A percentile compares a stretch with the other conserved stretches of the same genome.
Conservation (phyloP, 2,113 vertebrate genomes). For the Corythoichthys intestinalis region DNA sequence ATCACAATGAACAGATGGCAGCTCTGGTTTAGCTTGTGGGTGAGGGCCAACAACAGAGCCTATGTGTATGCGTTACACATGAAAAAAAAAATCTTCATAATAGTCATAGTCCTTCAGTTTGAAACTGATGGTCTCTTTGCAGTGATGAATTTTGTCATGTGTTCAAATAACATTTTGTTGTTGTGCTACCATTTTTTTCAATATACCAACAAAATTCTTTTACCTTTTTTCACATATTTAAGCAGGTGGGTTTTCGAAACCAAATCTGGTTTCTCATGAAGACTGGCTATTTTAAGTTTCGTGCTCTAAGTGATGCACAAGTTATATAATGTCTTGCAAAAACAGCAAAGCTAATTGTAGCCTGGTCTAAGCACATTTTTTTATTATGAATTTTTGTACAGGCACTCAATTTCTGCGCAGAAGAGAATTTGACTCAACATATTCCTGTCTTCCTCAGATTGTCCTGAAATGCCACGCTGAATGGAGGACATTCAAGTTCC, state of each 20-base stretch:
- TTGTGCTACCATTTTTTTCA: not conserved
- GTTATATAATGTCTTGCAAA: not conserved
- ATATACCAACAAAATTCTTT: not conserved
- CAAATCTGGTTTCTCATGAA: not conserved
- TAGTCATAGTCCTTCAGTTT: not conserved
- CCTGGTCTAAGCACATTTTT: not conserved
- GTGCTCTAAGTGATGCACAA: not conserved
- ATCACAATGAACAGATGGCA: slow-evolving; percentile 72
- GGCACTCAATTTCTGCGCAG: not conserved
- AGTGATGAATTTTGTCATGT: not conserved
- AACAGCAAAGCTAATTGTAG: not conserved
- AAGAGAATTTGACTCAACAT: slow-evolving; percentile 25
- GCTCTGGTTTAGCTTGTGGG: slow-evolving; percentile 63
- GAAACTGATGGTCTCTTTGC: slow-evolving; percentile 1
- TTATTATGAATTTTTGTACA: not conserved
- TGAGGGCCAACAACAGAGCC: slow-evolving; percentile 60
- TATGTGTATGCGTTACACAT: slow-evolving; percentile 41
- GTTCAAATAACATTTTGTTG: not conserved
- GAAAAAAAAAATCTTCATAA: slow-evolving; percentile 23
- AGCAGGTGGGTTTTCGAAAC: not conserved
- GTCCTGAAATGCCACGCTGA: slow-evolving; percentile 70
- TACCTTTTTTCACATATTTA: not conserved
- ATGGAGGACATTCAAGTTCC: slow-evolving; percentile 63
- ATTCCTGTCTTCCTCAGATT: slow-evolving; percentile 52
- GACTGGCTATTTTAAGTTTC: not conserved